A percentile compares a stretch with the other conserved stretches of the same genome.
phyloP scores from a whole-genome alignment of 1,140 invertebrate genomes.

The Papilio helenus region DNA sequence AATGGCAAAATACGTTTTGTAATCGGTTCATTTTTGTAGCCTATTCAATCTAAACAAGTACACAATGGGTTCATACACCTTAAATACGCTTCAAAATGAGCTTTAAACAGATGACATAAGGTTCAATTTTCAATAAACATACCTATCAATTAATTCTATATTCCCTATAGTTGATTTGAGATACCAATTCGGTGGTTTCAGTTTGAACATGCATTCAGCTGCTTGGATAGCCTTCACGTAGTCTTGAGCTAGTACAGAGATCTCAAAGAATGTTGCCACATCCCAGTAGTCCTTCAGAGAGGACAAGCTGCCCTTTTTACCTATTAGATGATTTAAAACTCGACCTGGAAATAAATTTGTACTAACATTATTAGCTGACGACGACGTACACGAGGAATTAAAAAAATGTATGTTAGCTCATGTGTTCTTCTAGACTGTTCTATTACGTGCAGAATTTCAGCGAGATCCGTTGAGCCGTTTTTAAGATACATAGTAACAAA shows the following conservation, averaged over 20 bases:
- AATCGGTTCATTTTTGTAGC: no score
- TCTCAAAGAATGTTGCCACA: constrained; percentile 99
- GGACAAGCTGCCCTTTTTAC: constrained; percentile 97
- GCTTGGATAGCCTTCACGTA: constrained; percentile 98
- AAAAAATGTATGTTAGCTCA: no score
- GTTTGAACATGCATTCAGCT: constrained; percentile 99
- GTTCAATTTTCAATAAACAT: constrained; percentile 38
- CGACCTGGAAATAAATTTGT: constrained; percentile 85
- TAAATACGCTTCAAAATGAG: not conserved
- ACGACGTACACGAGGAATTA: no score
- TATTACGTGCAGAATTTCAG: no score
- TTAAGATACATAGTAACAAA: no score
- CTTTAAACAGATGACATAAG: not conserved
- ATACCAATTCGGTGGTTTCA: constrained; percentile 99
- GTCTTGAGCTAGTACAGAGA: constrained; percentile 98
- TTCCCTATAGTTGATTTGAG: constrained; percentile 99
- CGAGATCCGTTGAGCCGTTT: no score
- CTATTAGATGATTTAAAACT: constrained; percentile 98
- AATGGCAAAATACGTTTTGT: no score
- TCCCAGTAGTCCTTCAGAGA: constrained; percentile 99
- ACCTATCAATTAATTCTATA: constrained; percentile 95
- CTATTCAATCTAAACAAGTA: no score
- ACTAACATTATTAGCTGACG: not conserved
- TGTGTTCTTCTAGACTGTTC: no score
- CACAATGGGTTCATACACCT: constrained; percentile 29